Percentiles rank a stretch among this genome's conserved stretches.
Conservation (phyloP, 2,113 vertebrate genomes). For the Calyptommatus sinebrachiatus region DNA sequence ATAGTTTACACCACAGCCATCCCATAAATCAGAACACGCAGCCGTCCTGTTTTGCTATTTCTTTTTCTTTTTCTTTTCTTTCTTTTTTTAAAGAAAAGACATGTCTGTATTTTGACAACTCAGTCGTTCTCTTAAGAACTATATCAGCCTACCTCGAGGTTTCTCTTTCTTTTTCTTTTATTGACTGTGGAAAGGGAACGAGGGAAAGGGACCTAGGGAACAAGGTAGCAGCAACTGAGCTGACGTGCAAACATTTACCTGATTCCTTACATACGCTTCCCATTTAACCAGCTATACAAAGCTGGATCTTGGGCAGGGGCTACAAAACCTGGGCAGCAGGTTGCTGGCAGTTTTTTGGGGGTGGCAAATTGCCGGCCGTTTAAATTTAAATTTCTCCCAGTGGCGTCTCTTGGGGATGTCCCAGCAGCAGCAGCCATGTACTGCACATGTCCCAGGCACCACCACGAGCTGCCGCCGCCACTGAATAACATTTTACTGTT, state of each 20-base stretch:
- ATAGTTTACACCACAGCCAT: conserved; percentile 31
- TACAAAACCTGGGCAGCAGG: too few species aligned
- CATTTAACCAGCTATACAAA: too few species aligned
- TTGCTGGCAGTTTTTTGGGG: too few species aligned
- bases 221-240: background rate
- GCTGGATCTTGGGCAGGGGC: too few species aligned
- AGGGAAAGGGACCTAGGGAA: background rate
- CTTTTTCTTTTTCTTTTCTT: background rate
- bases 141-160: background rate
- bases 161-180: background rate
- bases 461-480: too few species aligned
- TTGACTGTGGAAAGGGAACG: background rate
- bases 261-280: background rate
- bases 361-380: too few species aligned
- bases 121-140: background rate
- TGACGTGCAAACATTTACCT: background rate
- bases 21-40: conserved; percentile 70
- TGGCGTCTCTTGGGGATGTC: too few species aligned
- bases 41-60: conserved; percentile 6
- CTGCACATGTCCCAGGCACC: too few species aligned
- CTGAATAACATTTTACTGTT: too few species aligned
- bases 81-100: background rate
- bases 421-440: too few species aligned
- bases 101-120: conserved; percentile 9
- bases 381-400: too few species aligned